phyloP scores from a whole-genome alignment of 2,888 invertebrate genomes.

The Watsonalla cultraria region DNA sequence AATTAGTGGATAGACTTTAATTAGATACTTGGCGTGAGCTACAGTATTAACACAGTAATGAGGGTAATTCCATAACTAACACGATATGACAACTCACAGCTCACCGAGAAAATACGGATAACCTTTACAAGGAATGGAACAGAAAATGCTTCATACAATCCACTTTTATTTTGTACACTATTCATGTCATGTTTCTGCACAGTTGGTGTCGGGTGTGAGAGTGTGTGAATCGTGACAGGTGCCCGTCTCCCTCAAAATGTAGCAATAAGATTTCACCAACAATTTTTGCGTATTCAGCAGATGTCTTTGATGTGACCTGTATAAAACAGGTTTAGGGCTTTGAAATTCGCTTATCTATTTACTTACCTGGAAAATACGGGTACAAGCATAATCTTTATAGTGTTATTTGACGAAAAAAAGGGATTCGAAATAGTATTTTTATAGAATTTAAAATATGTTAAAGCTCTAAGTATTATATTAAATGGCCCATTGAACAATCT shows the following conservation, averaged over 20 bases:
- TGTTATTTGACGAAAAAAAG: too few species aligned
- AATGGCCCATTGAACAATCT: too few species aligned
- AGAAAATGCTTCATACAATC: constrained; percentile 18
- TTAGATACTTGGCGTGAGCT: too few species aligned
- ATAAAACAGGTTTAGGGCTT: background rate
- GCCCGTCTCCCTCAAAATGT: background rate
- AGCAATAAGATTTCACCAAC: background rate
- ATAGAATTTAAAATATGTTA: too few species aligned
- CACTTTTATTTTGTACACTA: constrained; percentile 19
- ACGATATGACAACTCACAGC: background rate
- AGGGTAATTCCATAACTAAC: background rate
- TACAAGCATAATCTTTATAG: too few species aligned
- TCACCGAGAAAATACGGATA: constrained; percentile 20
- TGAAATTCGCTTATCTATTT: too few species aligned
- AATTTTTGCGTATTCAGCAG: background rate
- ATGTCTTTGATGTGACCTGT: background rate
- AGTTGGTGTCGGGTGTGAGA: constrained; percentile 4
- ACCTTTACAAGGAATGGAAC: constrained; percentile 15
- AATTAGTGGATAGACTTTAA: too few species aligned
- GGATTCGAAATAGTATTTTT: too few species aligned
- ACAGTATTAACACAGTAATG: too few species aligned
- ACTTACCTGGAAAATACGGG: too few species aligned
- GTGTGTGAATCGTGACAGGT: constrained; percentile 17
- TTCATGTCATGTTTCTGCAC: constrained; percentile 11
- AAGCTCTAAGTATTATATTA: too few species aligned